Evolutionary conservation across 2,797 vertebrate genomes (phyloP).

Genomic region (Esox lucius): DNA sequence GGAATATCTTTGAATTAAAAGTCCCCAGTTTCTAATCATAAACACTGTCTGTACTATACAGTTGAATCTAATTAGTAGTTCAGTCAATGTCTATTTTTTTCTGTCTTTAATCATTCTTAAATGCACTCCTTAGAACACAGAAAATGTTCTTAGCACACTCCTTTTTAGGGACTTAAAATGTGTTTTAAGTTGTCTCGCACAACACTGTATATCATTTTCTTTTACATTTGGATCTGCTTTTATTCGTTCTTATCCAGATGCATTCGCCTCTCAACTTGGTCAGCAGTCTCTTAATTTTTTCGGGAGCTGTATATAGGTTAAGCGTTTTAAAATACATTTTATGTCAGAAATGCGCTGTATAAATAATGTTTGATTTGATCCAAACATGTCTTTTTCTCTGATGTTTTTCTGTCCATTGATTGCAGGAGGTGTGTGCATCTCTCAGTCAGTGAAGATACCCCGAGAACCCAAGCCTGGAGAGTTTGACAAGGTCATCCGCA

Average conservation of each 20-base stretch:
- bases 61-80: not conserved
- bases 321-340: too few relatives aligned
- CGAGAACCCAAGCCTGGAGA: conserved; percentile 87
- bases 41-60: not conserved
- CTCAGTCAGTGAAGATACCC: conserved; percentile 93
- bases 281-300: too few relatives aligned
- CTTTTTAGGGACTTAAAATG: too few relatives aligned
- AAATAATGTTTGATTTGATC: too few relatives aligned
- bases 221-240: too few relatives aligned
- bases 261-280: too few relatives aligned
- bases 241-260: too few relatives aligned
- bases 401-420: not conserved
- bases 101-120: not conserved
- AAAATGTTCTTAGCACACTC: too few relatives aligned
- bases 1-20: not conserved
- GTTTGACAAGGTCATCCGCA: conserved; percentile 91
- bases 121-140: not conserved
- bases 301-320: too few relatives aligned
- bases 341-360: too few relatives aligned
- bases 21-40: not conserved
- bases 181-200: too few relatives aligned
- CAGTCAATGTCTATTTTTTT: not conserved
- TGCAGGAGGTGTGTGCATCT: conserved; percentile 88
- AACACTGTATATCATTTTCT: too few relatives aligned
- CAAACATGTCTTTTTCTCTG: not conserved